phyloP scores from a whole-genome alignment of 2,888 invertebrate species.

The Antheraea assamensis region DNA sequence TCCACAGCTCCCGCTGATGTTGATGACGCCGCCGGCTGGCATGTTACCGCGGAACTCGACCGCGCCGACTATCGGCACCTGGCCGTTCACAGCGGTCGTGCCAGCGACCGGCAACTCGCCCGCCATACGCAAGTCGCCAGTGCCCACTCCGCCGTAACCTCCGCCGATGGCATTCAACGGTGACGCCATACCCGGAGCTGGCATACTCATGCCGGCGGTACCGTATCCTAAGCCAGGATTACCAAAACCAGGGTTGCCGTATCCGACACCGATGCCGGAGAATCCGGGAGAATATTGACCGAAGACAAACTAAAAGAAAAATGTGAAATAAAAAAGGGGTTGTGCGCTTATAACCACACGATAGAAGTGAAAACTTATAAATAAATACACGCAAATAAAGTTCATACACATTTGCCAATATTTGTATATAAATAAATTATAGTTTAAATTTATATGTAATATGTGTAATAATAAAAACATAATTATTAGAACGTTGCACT shows the following conservation, averaged over 20 bases:
- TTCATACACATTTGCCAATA: no score
- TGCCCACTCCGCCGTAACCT: slow-evolving; percentile 28
- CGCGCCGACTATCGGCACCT: slow-evolving; percentile 46
- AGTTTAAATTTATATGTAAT: no score
- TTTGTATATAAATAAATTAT: no score
- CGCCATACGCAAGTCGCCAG: slow-evolving; percentile 29
- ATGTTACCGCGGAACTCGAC: slow-evolving; percentile 44
- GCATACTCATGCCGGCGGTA: not conserved
- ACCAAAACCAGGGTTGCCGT: slow-evolving; percentile 8
- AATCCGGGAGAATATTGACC: slow-evolving; percentile 11
- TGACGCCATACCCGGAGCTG: slow-evolving; percentile 2
- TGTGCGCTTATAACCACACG: no score
- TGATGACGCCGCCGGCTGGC: slow-evolving; percentile 43
- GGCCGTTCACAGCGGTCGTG: slow-evolving; percentile 40
- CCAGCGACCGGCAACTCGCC: slow-evolving; percentile 41
- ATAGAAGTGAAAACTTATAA: no score
- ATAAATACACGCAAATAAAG: no score
- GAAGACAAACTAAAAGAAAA: slow-evolving; percentile 2
- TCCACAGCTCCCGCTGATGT: slow-evolving; percentile 35
- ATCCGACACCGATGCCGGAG: not conserved
- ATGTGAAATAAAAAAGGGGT: no score
- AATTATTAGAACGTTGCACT: no score
- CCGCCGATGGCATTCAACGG: not conserved
- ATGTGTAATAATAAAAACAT: no score
- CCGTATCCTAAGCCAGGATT: slow-evolving; percentile 5